phyloP scores from a whole-genome alignment of 2,888 invertebrate genomes.

The Lysandra bellargus region DNA sequence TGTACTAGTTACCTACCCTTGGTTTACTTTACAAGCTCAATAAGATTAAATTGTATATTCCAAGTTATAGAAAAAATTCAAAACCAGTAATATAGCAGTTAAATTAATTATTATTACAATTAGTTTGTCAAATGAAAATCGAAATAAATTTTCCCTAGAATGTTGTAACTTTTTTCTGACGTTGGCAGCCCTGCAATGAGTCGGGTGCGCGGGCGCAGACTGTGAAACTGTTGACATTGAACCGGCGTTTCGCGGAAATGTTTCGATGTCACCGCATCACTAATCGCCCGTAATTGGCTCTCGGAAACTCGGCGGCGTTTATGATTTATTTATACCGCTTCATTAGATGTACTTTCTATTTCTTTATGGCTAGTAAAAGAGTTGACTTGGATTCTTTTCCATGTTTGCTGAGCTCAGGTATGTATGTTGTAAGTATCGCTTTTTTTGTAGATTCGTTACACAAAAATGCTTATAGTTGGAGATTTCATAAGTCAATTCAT shows the following conservation, averaged over 20 bases:
- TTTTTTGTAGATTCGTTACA: too few relatives aligned
- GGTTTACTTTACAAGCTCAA: too few relatives aligned
- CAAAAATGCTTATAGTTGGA: not conserved
- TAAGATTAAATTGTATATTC: too few relatives aligned
- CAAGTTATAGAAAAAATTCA: too few relatives aligned
- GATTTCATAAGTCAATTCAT: not conserved
- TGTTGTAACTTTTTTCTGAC: not conserved
- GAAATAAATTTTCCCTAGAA: not conserved
- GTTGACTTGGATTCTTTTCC: not conserved
- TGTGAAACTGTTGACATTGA: conserved; percentile 77
- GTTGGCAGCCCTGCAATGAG: conserved; percentile 42
- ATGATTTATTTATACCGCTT: conserved; percentile 23
- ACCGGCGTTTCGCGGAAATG: conserved; percentile 74
- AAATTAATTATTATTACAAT: too few relatives aligned
- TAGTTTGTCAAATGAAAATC: too few relatives aligned
- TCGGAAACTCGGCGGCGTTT: conserved; percentile 26
- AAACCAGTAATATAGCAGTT: too few relatives aligned
- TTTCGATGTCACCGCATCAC: conserved; percentile 42
- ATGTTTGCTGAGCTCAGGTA: not conserved
- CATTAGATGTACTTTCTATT: conserved; percentile 11
- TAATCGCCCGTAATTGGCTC: conserved; percentile 30
- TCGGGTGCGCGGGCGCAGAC: conserved; percentile 41
- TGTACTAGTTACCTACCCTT: too few relatives aligned
- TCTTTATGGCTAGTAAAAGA: not conserved
- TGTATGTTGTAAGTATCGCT: not conserved